Evolutionary conservation across 2,888 invertebrate species (phyloP).

Genomic region (Hirtodrosophila duncani): DNA sequence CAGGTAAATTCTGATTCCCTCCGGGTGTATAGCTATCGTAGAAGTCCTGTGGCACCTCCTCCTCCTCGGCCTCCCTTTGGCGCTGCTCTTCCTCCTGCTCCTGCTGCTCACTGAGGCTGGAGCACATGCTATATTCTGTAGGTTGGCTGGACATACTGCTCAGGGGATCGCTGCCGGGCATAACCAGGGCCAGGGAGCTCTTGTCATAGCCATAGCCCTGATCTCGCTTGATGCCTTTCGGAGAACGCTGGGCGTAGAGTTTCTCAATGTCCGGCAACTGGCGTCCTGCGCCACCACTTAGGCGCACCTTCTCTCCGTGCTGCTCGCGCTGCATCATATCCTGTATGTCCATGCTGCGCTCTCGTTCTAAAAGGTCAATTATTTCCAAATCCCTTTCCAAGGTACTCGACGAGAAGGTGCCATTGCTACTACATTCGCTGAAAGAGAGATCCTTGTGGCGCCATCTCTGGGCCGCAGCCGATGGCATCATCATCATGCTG

Average conservation of each 20-base stretch:
- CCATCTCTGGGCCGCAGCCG: conserved; percentile 11
- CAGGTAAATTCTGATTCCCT: conserved; percentile 50
- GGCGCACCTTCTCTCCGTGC: conserved; percentile 66
- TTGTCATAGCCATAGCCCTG: conserved; percentile 60
- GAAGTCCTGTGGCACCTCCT: conserved; percentile 72
- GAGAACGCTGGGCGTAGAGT: conserved; percentile 74
- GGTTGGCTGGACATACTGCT: conserved; percentile 46
- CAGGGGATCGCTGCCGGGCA: conserved; percentile 59
- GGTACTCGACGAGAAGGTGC: conserved; percentile 74
- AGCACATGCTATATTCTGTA: conserved; percentile 66
- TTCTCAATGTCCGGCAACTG: conserved; percentile 77
- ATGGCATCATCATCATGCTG: conserved; percentile 73
- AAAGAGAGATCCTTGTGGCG: conserved; percentile 74
- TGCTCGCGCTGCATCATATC: conserved; percentile 76
- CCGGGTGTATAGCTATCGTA: conserved; percentile 72
- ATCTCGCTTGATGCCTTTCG: conserved; percentile 69
- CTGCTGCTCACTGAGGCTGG: conserved; percentile 50
- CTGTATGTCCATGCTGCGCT: conserved; percentile 77
- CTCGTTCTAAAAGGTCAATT: conserved; percentile 77
- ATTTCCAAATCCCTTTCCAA: conserved; percentile 78
- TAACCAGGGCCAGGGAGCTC: conserved; percentile 43
- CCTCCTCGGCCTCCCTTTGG: conserved; percentile 43
- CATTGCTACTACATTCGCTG: conserved; percentile 73
- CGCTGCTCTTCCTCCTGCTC: conserved; percentile 39
- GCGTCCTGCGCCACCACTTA: conserved; percentile 57